These are phyloP conservation scores for Acomys russatus DNA, from an alignment of 2,797 vertebrate species.

Conservation along the genomic window DNA sequence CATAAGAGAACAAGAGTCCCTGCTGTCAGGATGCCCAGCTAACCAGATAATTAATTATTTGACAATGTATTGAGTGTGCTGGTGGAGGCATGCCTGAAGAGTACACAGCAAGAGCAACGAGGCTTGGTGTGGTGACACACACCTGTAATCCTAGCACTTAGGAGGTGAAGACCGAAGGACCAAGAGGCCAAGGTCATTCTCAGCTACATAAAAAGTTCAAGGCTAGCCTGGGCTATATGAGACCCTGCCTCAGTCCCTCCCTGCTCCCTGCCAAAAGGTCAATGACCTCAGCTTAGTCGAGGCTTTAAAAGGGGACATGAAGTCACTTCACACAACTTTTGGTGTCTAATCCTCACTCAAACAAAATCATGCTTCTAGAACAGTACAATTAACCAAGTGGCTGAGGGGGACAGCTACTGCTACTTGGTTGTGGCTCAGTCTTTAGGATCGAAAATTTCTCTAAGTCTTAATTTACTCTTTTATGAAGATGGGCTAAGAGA, in stretches of 20 bases:
- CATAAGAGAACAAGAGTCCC: background rate
- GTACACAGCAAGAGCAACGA: background rate
- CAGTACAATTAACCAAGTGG: background rate
- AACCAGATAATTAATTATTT: slow-evolving; percentile 43
- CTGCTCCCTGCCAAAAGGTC: background rate
- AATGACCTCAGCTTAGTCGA: background rate
- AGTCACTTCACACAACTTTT: background rate
- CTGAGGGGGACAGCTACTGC: background rate
- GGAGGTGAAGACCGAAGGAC: background rate
- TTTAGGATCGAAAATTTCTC: slow-evolving; percentile 31
- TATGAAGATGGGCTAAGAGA: background rate
- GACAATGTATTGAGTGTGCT: background rate
- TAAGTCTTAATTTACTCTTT: slow-evolving; percentile 19
- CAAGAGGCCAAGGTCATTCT: background rate
- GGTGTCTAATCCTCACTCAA: slow-evolving; percentile 21
- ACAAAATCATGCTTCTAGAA: slow-evolving; percentile 1
- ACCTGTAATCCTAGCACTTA: background rate
- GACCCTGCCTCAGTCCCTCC: background rate
- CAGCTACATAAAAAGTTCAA: background rate
- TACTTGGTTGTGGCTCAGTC: background rate
- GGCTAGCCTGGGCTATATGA: background rate
- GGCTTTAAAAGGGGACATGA: background rate
- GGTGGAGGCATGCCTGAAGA: background rate
- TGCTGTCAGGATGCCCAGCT: background rate
- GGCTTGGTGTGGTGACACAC: background rate